Percentiles rank a stretch among this genome's conserved stretches.
Evolutionary conservation across 2,113 vertebrate genomes (phyloP).

Genomic region (Burhinus bistriatus): DNA sequence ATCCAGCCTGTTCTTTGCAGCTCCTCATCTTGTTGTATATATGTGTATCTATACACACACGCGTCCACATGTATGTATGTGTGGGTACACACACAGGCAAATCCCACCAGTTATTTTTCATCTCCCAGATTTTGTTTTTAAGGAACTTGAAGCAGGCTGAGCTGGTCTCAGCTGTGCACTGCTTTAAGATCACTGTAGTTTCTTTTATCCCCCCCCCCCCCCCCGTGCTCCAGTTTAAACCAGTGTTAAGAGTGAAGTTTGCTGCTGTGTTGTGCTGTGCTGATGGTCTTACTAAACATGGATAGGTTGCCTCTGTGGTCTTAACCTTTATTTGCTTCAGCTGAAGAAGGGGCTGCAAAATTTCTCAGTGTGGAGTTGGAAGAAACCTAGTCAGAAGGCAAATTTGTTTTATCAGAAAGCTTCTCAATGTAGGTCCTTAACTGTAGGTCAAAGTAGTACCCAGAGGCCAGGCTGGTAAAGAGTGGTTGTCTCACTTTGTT

Average conservation of each 20-base stretch:
- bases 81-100: background rate
- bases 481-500: background rate
- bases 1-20: background rate
- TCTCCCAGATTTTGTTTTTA: background rate
- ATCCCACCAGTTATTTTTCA: background rate
- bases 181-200: background rate
- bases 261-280: background rate
- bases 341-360: background rate
- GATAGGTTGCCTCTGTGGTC: background rate
- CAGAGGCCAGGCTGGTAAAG: background rate
- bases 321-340: background rate
- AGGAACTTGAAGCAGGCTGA: background rate
- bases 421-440: background rate
- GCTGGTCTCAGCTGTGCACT: background rate
- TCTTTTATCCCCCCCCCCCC: background rate
- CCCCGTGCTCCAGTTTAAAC: background rate
- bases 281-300: background rate
- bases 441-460: background rate
- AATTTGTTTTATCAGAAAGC: background rate
- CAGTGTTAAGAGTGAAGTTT: background rate
- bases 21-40: background rate
- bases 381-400: background rate
- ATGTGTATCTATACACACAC: background rate
- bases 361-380: background rate
- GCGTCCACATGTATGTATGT: accelerated